Evolutionary conservation across 2,888 invertebrate genomes (phyloP), one percentile per base, ranked within the genome.

Genomic region (Eupithecia insigniata): DNA sequence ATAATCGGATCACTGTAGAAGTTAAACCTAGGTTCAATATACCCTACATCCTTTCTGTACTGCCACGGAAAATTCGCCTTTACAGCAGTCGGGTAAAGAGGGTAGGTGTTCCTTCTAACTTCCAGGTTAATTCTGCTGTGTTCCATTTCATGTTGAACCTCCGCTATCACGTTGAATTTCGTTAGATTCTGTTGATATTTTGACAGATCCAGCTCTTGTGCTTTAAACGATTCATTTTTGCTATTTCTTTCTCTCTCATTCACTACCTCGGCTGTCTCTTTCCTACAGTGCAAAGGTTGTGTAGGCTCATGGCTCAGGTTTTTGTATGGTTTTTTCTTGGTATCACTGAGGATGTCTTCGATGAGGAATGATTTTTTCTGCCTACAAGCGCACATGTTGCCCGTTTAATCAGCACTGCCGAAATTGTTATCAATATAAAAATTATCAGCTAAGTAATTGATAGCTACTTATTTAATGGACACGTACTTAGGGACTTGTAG

Each of bases 401-500:
- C 81, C 82, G 86, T 76, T 80, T 83, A 85, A 76, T 85, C 79
- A 79, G 82, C 79, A 92, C 92, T 92, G 92, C 87, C 90, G 87
- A 91, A 91, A 85, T 85, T 46, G 60, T 91, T 92, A 92, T 92
- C 91, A 78, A 73, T 77, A 80, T 81, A 81, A 83, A 82, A 82
- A 84, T 87, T 89, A 90, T 89, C 89, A 86, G 85, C 79, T 81
- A 80, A 81, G 87, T 92, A 93, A 93, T 93, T 92, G 93, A 92
- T 93, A 92, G 91, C 91, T 91, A 90, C 90, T 91, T 89, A 90
- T 90, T 92, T 90, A 92, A 91, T 92, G 92, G 91, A 90, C 87
- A 86, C 83, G 78, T 84, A 85, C 26, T 12, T 55, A 60, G 30
- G 18, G 30, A 30, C 60, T 32, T 90, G 91, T 92, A 5, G 18